These are phyloP conservation scores for Sepiola atlantica DNA, from an alignment of 2,888 invertebrate genomes.

Conservation along the genomic window DNA sequence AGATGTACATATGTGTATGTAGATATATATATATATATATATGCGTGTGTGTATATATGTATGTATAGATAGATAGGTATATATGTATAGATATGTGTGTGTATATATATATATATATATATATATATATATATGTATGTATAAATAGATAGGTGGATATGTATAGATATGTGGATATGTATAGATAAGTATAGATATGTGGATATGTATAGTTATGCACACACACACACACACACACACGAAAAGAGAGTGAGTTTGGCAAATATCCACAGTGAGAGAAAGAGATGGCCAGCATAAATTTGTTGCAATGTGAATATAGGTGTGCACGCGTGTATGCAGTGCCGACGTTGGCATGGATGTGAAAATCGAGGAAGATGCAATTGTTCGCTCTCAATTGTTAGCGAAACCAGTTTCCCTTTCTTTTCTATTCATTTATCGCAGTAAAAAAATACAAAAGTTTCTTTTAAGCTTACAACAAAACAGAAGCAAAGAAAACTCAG, in stretches of 20 bases:
- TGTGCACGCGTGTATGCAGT: neutral
- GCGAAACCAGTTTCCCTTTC: too few species aligned
- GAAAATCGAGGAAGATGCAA: too few species aligned
- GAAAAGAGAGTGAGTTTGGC: neutral
- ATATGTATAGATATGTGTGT: constrained; percentile 43
- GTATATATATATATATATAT: neutral
- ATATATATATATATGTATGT: constrained; percentile 45
- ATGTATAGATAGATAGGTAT: constrained; percentile 15
- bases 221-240: neutral
- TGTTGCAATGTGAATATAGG: neutral
- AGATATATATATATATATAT: constrained; percentile 17
- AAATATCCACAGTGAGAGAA: neutral
- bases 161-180: neutral
- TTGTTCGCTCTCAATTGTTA: too few species aligned
- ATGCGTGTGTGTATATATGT: neutral
- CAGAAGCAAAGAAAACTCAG: too few species aligned
- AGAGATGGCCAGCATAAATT: neutral
- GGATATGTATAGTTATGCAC: neutral
- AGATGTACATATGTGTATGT: constrained; percentile 23
- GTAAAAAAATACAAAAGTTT: too few species aligned
- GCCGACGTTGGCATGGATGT: too few species aligned
- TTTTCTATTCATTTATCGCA: too few species aligned
- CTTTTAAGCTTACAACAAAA: too few species aligned
- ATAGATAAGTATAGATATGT: neutral
- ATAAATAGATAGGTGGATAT: neutral